phyloP scores from a whole-genome alignment of 2,113 vertebrate species.

The Nannospalax galili region DNA sequence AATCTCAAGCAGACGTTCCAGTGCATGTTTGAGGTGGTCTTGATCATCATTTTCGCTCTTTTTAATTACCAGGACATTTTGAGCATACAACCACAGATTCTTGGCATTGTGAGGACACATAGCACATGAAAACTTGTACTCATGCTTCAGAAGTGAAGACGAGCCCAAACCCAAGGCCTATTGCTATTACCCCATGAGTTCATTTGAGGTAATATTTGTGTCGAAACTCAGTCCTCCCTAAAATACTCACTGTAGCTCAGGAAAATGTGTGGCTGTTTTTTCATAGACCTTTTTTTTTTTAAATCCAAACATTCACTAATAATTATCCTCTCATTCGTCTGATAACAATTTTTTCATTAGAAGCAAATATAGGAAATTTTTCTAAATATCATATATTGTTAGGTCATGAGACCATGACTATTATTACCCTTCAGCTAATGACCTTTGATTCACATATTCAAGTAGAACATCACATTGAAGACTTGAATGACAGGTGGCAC shows the following conservation, averaged over 20 bases:
- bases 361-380: slow-evolving; percentile 11
- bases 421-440: neutral
- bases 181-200: slow-evolving; percentile 40
- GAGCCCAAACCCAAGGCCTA: neutral
- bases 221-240: neutral
- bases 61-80: neutral
- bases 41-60: neutral
- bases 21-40: neutral
- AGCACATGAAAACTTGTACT: neutral
- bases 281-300: neutral
- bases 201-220: neutral
- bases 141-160: neutral
- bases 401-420: neutral
- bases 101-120: neutral
- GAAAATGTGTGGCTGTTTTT: neutral
- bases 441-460: neutral
- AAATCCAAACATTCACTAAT: neutral
- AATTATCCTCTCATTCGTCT: neutral
- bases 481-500: neutral
- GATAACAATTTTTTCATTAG: neutral
- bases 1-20: neutral
- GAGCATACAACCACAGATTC: neutral
- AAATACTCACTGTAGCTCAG: slow-evolving; percentile 4
- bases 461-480: neutral
- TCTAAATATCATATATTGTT: neutral